Base-by-base conservation (phyloP, 2,113 vertebrate genomes). In the Cyphomyrus plagiostoma region DNA sequence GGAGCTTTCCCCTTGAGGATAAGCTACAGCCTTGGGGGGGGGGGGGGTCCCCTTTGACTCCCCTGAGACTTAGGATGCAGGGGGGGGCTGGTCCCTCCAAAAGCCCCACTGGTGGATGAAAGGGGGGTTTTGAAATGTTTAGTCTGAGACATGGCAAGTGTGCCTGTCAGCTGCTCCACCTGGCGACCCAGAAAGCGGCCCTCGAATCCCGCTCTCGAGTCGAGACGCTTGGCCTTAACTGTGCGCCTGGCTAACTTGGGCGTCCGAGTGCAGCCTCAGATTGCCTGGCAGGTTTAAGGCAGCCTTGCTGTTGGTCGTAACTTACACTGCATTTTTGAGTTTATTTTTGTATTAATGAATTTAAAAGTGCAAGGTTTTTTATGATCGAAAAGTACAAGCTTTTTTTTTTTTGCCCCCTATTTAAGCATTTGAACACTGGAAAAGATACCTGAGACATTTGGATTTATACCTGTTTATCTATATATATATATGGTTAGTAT, bases 381-480 rank as follows among this genome's bases (percentile, higher is more conserved):
- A 83, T 83, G 39, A 45, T 45, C 80, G 23, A 17, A 23, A 26
- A 86, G 11, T 86, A 11, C 39, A 46, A 39, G 17, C 9, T n/a
- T n/a, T n/a, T n/a, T n/a, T n/a, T 11, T 46, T 58, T 85, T 42
- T 23, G 70, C 19, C 23, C 50, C 77, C 39, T 13, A 84, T 23
- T 4, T n/a, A 80, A 87, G 62, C 45, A 49, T 85, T 53, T 74
- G 83, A 70, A 49, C 58, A 66, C 89, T 89, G 45, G 83, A 85
- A 86, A 89, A 30, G 17, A 70, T 82, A 50, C 52, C 83, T 39
- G 58, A 89, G 83, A 62, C 89, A 86, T 89, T 87, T 86, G 50
- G 53, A 48, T 21, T 30, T 53, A 70, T 74, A 70, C 21, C 49
- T 86, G 66, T 66, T 35, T 66, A 58, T 89, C 30, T 70, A 80